A percentile compares a stretch with the other conserved stretches of the same genome.
These are phyloP conservation scores for Lordiphosa clarofinis DNA, from an alignment of 1,140 invertebrate species.

Conservation along the genomic window DNA sequence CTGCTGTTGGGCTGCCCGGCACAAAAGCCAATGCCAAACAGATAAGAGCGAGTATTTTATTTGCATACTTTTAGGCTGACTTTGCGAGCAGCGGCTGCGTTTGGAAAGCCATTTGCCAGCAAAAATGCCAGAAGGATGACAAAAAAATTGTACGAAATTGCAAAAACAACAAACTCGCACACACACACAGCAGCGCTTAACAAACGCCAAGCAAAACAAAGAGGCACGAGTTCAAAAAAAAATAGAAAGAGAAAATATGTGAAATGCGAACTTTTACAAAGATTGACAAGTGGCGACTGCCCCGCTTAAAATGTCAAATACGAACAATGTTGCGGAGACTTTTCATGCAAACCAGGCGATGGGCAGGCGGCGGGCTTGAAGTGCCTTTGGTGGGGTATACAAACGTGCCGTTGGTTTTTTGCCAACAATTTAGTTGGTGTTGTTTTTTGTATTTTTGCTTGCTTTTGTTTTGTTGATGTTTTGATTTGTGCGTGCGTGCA, in stretches of 20 bases:
- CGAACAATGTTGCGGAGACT: slow-evolving; percentile 70
- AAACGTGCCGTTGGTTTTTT: slow-evolving; percentile 53
- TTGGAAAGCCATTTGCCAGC: slow-evolving; percentile 70
- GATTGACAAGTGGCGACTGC: slow-evolving; percentile 76
- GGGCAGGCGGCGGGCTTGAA: neutral
- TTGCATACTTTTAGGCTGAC: slow-evolving; percentile 77
- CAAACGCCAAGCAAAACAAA: slow-evolving; percentile 37
- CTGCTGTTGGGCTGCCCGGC: slow-evolving; percentile 27
- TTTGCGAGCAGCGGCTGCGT: slow-evolving; percentile 38
- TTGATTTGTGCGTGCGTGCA: slow-evolving; percentile 76
- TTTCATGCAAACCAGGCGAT: slow-evolving; percentile 54
- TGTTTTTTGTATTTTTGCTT: slow-evolving; percentile 16
- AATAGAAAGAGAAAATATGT: slow-evolving; percentile 58
- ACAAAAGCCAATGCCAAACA: slow-evolving; percentile 75
- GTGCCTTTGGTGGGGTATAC: slow-evolving; percentile 8
- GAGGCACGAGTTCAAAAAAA: slow-evolving; percentile 18
- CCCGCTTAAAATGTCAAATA: slow-evolving; percentile 77
- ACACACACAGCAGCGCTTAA: slow-evolving; percentile 26
- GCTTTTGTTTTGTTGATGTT: slow-evolving; percentile 67
- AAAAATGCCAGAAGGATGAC: slow-evolving; percentile 58
- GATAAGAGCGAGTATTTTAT: slow-evolving; percentile 77
- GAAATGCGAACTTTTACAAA: slow-evolving; percentile 76
- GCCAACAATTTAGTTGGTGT: slow-evolving; percentile 40
- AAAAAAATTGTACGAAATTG: slow-evolving; percentile 40
- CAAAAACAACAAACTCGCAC: slow-evolving; percentile 27